Percentiles rank a stretch among this genome's conserved stretches.
Evolutionary conservation across 1,140 invertebrate species (phyloP).

Genomic region (Trichonephila clavata): DNA sequence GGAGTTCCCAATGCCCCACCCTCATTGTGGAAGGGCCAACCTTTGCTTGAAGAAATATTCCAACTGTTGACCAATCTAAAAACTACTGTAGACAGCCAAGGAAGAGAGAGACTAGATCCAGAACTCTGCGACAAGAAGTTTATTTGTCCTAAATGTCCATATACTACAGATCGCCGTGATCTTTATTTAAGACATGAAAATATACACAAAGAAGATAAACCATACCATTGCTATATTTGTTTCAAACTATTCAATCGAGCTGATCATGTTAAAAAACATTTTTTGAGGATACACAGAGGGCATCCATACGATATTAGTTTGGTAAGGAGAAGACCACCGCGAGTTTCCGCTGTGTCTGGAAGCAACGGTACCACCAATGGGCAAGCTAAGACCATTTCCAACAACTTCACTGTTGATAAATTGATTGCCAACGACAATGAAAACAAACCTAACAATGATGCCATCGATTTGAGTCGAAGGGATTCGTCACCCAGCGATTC

Average conservation of each 20-base stretch:
- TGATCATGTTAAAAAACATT: slow-evolving; percentile 97
- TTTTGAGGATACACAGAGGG: slow-evolving; percentile 89
- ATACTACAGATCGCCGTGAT: slow-evolving; percentile 94
- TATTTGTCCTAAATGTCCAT: slow-evolving; percentile 91
- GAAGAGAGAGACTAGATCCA: slow-evolving; percentile 56
- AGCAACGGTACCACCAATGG: slow-evolving; percentile 12
- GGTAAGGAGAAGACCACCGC: slow-evolving; percentile 59
- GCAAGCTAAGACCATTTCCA: slow-evolving; percentile 79
- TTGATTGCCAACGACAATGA: slow-evolving; percentile 44
- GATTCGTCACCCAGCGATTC: background rate
- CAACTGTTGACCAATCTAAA: slow-evolving; percentile 87
- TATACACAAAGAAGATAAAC: slow-evolving; percentile 95
- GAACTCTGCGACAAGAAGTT: slow-evolving; percentile 83
- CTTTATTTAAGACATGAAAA: slow-evolving; percentile 97
- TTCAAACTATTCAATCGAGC: slow-evolving; percentile 91
- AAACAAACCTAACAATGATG: slow-evolving; percentile 29
- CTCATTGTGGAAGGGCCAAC: slow-evolving; percentile 84
- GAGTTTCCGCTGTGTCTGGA: slow-evolving; percentile 83
- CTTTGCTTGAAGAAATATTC: slow-evolving; percentile 88
- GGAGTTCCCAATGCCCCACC: slow-evolving; percentile 80
- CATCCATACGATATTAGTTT: slow-evolving; percentile 77
- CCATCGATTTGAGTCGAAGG: slow-evolving; percentile 46
- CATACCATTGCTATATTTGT: slow-evolving; percentile 95
- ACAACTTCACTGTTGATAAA: slow-evolving; percentile 81
- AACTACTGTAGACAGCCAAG: slow-evolving; percentile 82